phyloP scores from a whole-genome alignment of 2,113 vertebrate genomes.

The Cyprinodon brontotheroides region DNA sequence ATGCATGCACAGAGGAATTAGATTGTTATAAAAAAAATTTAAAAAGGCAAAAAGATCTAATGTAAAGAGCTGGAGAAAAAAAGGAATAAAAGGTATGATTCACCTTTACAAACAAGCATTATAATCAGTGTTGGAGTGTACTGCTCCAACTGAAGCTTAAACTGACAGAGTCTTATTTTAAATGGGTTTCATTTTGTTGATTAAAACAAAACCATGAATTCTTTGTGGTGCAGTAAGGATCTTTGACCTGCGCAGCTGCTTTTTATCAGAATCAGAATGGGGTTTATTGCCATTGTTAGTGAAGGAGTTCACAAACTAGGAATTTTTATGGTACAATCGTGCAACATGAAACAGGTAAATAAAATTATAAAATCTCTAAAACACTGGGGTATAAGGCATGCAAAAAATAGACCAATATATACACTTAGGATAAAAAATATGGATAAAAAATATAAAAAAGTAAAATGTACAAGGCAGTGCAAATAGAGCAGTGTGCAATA shows the following conservation, averaged over 20 bases:
- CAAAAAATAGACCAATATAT: too few species aligned
- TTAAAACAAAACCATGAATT: constrained; percentile 24
- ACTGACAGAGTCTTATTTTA: constrained; percentile 22
- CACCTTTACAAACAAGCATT: constrained; percentile 36
- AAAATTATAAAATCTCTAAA: not conserved
- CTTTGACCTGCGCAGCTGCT: constrained; percentile 9
- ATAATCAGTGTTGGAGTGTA: constrained; percentile 15
- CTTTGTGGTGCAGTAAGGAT: constrained; percentile 29
- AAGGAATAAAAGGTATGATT: constrained; percentile 40
- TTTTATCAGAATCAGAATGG: not conserved
- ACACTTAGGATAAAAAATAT: too few species aligned
- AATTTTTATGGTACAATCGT: too few species aligned
- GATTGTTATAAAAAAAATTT: constrained; percentile 21
- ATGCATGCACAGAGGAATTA: constrained; percentile 34
- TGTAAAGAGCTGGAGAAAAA: constrained; percentile 13
- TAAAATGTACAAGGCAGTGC: too few species aligned
- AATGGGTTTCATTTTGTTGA: constrained; percentile 8
- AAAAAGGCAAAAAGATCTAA: not conserved
- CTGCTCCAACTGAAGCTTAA: constrained; percentile 30
- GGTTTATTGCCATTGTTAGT: too few species aligned
- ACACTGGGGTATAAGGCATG: too few species aligned
- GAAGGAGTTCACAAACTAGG: too few species aligned
- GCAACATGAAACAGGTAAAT: too few species aligned
- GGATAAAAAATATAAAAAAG: too few species aligned
- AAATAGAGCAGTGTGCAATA: too few species aligned